Evolutionary conservation across 2,797 vertebrate species (phyloP).

Genomic region (Pristis pectinata): DNA sequence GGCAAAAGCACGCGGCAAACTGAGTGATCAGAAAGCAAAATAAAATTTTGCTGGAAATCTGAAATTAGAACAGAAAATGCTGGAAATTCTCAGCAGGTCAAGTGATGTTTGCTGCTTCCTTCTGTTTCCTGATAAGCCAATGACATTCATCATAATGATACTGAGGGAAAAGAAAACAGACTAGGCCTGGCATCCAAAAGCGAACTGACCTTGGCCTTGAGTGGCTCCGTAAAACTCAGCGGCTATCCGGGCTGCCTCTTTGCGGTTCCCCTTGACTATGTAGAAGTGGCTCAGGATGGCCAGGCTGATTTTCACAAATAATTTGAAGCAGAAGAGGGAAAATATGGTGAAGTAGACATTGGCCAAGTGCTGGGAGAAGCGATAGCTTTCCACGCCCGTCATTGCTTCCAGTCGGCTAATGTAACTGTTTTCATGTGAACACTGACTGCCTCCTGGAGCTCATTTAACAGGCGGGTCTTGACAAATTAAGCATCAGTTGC

Average conservation of each 20-base stretch:
- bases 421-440: conserved; percentile 56
- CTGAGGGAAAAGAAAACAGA: background rate
- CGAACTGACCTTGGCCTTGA: conserved; percentile 76
- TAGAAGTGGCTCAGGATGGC: conserved; percentile 92
- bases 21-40: too few relatives aligned
- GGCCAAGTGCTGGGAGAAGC: conserved; percentile 78
- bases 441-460: conserved; percentile 59
- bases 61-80: too few relatives aligned
- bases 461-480: conserved; percentile 66
- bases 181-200: background rate
- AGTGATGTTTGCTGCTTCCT: background rate
- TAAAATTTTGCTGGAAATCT: too few relatives aligned
- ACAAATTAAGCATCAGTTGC: conserved; percentile 64
- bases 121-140: background rate
- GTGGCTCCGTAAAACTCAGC: conserved; percentile 87
- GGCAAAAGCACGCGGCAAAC: too few relatives aligned
- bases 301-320: conserved; percentile 93
- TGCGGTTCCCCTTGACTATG: conserved; percentile 87
- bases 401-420: conserved; percentile 63
- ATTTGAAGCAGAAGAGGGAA: conserved; percentile 94
- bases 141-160: background rate
- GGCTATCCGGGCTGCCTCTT: conserved; percentile 90
- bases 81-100: background rate
- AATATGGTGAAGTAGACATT: conserved; percentile 96
- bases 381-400: conserved; percentile 78